Percentiles rank a stretch among this genome's conserved stretches.
phyloP scores from a whole-genome alignment of 1,140 invertebrate species.

The Drosophila gunungcola region DNA sequence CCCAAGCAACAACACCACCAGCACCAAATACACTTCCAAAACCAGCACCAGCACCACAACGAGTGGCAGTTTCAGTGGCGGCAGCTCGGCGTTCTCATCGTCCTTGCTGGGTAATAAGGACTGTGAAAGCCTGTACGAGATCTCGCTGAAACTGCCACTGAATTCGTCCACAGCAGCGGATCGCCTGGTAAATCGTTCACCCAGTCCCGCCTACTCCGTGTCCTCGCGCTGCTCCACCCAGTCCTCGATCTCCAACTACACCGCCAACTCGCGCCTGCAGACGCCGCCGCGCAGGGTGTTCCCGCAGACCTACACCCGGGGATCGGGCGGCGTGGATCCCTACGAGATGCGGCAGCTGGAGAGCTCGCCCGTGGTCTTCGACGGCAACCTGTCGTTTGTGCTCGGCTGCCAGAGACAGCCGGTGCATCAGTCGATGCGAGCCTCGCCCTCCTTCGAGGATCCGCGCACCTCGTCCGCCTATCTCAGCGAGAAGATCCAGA shows the following conservation, averaged over 20 bases:
- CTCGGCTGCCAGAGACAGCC: conserved; percentile 89
- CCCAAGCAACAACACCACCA: conserved; percentile 15
- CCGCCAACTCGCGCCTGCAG: conserved; percentile 54
- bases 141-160: conserved; percentile 77
- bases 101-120: conserved; percentile 58
- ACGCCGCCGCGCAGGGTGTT: conserved; percentile 87
- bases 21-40: conserved; percentile 40
- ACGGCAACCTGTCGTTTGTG: conserved; percentile 92
- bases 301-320: conserved; percentile 87
- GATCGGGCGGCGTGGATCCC: conserved; percentile 84
- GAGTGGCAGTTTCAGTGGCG: conserved; percentile 22
- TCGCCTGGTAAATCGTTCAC: conserved; percentile 68
- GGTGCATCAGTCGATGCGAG: conserved; percentile 88
- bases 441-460: conserved; percentile 90
- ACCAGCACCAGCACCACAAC: neutral
- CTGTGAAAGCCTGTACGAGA: conserved; percentile 67
- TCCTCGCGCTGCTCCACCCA: conserved; percentile 66
- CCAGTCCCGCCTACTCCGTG: conserved; percentile 73
- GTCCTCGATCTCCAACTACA: conserved; percentile 46
- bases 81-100: conserved; percentile 59
- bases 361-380: conserved; percentile 91
- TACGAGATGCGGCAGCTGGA: conserved; percentile 88
- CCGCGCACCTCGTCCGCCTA: conserved; percentile 90
- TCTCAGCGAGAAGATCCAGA: conserved; percentile 90
- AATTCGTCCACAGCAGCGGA: conserved; percentile 51